Percentiles rank a stretch among this genome's conserved stretches.
Conservation (phyloP, 2,113 vertebrate genomes). For the Muntiacus muntjak region DNA sequence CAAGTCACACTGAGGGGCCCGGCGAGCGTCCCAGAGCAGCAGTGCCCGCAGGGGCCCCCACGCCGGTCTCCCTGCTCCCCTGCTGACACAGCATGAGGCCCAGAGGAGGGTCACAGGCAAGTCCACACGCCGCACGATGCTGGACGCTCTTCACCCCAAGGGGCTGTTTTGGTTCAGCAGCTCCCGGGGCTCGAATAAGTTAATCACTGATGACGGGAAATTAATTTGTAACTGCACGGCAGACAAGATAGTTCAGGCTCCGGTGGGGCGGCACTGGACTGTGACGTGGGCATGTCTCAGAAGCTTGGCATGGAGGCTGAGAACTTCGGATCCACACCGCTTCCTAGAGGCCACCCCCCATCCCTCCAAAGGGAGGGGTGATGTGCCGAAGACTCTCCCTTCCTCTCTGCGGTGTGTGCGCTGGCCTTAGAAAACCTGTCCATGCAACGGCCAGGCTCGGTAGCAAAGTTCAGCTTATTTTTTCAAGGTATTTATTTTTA, state of each 20-base stretch:
- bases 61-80: background rate
- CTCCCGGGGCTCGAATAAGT: constrained; percentile 61
- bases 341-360: background rate
- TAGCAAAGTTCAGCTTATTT: background rate
- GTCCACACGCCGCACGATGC: background rate
- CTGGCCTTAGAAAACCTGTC: constrained; percentile 7
- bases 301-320: constrained; percentile 28
- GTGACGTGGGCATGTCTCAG: constrained; percentile 6
- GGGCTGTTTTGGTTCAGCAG: constrained; percentile 74
- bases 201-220: constrained; percentile 74
- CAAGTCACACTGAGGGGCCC: background rate
- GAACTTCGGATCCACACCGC: background rate
- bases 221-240: constrained; percentile 72
- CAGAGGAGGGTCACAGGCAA: constrained; percentile 48
- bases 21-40: background rate
- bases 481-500: background rate
- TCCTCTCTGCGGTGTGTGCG: background rate
- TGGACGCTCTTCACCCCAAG: constrained; percentile 49
- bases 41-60: background rate
- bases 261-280: constrained; percentile 60
- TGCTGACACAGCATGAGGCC: constrained; percentile 60
- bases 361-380: background rate
- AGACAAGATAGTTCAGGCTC: constrained; percentile 73
- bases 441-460: background rate
- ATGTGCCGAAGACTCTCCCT: background rate